Percentiles rank a stretch among this genome's conserved stretches.
These are phyloP conservation scores for Propithecus coquereli DNA, from an alignment of 2,113 vertebrate genomes.

Conservation along the genomic window DNA sequence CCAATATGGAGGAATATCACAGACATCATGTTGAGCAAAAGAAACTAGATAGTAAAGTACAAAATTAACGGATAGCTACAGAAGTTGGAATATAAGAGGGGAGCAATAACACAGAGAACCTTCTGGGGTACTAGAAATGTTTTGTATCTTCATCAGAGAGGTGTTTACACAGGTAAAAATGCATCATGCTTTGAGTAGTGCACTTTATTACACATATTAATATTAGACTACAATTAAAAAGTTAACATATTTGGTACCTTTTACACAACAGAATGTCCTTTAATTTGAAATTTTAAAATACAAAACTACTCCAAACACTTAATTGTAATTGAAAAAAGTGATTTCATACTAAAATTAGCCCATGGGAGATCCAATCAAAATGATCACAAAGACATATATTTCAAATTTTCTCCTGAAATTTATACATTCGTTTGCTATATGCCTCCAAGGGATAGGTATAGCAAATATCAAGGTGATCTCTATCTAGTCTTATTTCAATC, in stretches of 20 bases:
- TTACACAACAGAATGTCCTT: neutral
- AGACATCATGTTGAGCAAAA: neutral
- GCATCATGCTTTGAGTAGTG: neutral
- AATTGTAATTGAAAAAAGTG: neutral
- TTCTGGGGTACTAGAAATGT: neutral
- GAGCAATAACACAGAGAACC: neutral
- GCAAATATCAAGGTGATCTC: neutral
- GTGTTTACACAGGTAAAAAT: neutral
- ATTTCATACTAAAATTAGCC: slow-evolving; percentile 31
- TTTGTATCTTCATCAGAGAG: neutral
- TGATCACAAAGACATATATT: neutral
- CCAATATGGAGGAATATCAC: neutral
- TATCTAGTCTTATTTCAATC: neutral
- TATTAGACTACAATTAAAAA: neutral
- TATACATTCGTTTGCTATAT: neutral
- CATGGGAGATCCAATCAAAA: neutral
- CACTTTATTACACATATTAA: neutral
- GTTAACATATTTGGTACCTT: neutral
- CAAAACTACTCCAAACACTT: neutral
- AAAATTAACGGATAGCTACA: neutral
- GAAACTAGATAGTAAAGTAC: neutral
- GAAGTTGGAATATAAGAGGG: neutral
- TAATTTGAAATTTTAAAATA: neutral
- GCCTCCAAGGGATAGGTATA: neutral
- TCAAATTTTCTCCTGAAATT: slow-evolving; percentile 25